Conservation (phyloP, 2,113 vertebrate genomes). For the human (Homo sapiens) region DNA sequence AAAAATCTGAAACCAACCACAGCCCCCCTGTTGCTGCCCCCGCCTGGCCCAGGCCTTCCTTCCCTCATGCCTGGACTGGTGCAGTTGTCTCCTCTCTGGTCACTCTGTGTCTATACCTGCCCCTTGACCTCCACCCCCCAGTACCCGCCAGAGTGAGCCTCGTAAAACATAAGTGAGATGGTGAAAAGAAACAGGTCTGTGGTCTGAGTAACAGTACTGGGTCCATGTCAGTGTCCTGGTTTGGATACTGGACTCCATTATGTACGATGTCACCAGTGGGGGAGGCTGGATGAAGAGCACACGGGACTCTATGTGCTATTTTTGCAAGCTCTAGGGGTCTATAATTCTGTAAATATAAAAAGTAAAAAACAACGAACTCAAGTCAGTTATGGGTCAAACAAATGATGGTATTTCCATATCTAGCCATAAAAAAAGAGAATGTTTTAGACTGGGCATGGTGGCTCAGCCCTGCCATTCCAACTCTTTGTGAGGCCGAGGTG, state of each 20-base stretch:
- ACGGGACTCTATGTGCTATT: not conserved
- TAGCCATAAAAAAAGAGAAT: not conserved
- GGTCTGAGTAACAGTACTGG: not conserved
- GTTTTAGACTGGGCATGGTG: too few relatives aligned
- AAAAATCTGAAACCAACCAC: not conserved
- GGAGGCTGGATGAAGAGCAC: not conserved
- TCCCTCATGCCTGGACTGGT: not conserved
- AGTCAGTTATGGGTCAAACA: not conserved
- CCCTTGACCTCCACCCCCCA: too few relatives aligned
- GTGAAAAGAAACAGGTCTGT: not conserved
- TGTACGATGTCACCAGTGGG: fast-evolving
- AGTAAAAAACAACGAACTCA: too few relatives aligned
- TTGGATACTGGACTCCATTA: not conserved
- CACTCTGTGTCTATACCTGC: not conserved
- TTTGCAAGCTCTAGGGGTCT: not conserved
- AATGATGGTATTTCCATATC: not conserved
- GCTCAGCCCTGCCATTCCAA: too few relatives aligned
- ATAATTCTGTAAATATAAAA: not conserved
- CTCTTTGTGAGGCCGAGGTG: too few relatives aligned
- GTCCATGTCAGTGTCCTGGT: not conserved
- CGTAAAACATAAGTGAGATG: not conserved
- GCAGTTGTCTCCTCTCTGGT: not conserved
- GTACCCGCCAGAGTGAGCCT: not conserved
- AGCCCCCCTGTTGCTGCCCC: too few relatives aligned
- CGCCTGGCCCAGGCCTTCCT: not conserved